Evolutionary conservation across 1,140 invertebrate genomes (phyloP), one percentile per base, ranked within the genome.

Genomic region (Psix sp.): DNA sequence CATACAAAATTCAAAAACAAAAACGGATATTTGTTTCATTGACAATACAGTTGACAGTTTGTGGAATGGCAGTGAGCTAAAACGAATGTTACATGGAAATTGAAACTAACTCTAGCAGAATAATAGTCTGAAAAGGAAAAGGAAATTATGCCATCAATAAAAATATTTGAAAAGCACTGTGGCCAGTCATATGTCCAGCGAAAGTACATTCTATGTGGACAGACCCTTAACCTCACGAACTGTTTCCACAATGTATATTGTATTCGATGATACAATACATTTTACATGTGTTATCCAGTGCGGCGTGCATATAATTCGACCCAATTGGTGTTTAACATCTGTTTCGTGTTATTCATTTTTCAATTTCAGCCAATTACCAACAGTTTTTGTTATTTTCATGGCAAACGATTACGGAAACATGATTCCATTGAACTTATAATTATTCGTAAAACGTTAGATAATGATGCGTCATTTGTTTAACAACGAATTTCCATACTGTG

Each of bases 291-390:
- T 70, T 62, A 62, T 56, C 66, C 56, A 16, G 15, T 14, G 24
- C 20, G 16, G 35, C 39, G 42, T 35, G 48, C 49, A 48, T 42
- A 70, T 60, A 54, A 70, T 62, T 70, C 56, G 56, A 48, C 52
- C 63, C 56, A 62, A 70, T 70, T 70, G 54, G 42, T 48, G 56
- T 40, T 70, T 48, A 62, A 70, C 66, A 70, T 70, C 56, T 70
- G 66, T 60, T 70, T 56, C 48, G 33, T 14, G 35, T 24, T 48
- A 62, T 54, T 56, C 48, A 70, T 70, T 70, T 70, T 70, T 70
- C 66, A 70, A 60, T 35, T 17, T 40, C 20, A 14, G n/a, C 10
- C 35, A 35, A 54, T 35, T 31, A 31, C 18, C 10, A 1, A 3
- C 31, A 39, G 38, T 42, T 52, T n/a, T 63, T 36, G 18, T 18